phyloP scores from a whole-genome alignment of 2,113 vertebrate species.

The Sorex fumeus region DNA sequence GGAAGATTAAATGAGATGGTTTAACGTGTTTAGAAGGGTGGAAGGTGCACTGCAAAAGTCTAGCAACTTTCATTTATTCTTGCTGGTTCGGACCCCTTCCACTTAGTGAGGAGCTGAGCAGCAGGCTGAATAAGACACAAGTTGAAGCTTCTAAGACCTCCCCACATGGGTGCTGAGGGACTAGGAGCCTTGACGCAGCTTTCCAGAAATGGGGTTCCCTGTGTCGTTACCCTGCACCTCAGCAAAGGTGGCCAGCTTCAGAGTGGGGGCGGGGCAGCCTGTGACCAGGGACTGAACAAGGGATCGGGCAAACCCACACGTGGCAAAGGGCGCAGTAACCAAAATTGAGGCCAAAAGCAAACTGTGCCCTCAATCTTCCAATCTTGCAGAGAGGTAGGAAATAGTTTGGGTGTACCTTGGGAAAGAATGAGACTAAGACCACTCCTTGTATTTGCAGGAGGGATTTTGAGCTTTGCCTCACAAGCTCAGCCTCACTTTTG shows the following conservation, averaged over 20 bases:
- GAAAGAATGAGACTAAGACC: background rate
- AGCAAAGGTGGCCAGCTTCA: background rate
- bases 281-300: background rate
- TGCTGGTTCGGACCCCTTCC: too few relatives aligned
- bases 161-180: background rate
- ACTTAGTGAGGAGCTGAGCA: background rate
- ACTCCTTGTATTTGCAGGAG: fast-evolving
- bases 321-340: fast-evolving
- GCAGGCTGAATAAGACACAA: background rate
- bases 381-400: background rate
- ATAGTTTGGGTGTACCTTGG: background rate
- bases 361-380: fast-evolving
- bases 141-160: background rate
- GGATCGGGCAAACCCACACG: background rate
- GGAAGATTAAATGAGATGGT: background rate
- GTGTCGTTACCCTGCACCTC: background rate
- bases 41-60: background rate
- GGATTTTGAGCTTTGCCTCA: background rate
- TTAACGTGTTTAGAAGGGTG: background rate
- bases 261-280: background rate
- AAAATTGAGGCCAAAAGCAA: background rate
- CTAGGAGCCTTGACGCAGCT: background rate
- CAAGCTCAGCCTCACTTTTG: background rate
- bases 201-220: background rate
- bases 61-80: background rate